Evolutionary conservation across 2,797 vertebrate species (phyloP).

Genomic region (Arremon brunneinucha): DNA sequence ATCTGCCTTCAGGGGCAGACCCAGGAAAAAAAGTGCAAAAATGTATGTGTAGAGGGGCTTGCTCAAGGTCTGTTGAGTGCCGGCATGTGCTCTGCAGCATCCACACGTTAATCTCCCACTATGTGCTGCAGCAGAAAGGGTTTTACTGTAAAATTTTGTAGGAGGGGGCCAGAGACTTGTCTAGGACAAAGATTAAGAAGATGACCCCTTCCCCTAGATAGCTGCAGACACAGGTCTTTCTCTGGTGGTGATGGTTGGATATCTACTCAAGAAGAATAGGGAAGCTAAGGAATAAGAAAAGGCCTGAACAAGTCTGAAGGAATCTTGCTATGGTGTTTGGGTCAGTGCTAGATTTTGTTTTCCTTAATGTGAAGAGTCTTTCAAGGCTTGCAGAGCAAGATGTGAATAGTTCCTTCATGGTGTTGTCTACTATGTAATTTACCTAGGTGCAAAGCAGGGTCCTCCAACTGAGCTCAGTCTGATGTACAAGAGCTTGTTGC

Average conservation of each 20-base stretch:
- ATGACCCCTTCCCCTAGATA: not conserved
- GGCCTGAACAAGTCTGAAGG: not conserved
- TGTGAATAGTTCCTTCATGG: not conserved
- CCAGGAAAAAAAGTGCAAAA: not conserved
- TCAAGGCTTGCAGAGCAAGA: not conserved
- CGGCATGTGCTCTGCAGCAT: not conserved
- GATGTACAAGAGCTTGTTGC: not conserved
- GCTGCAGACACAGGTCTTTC: not conserved
- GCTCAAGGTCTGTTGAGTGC: not conserved
- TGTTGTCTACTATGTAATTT: not conserved
- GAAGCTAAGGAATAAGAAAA: not conserved
- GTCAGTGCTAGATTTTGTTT: not conserved
- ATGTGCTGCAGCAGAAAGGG: not conserved
- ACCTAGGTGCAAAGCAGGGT: not conserved
- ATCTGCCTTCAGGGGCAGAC: not conserved
- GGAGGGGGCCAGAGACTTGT: not conserved
- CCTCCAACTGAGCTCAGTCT: not conserved
- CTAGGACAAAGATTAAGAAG: not conserved
- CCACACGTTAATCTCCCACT: not conserved
- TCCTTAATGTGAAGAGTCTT: not conserved
- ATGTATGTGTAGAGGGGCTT: not conserved
- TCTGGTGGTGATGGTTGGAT: not conserved
- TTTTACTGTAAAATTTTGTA: not conserved
- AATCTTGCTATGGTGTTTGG: not conserved
- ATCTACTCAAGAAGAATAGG: not conserved